Base-by-base conservation (phyloP, 2,888 invertebrate species). In the Merodon equestris region DNA sequence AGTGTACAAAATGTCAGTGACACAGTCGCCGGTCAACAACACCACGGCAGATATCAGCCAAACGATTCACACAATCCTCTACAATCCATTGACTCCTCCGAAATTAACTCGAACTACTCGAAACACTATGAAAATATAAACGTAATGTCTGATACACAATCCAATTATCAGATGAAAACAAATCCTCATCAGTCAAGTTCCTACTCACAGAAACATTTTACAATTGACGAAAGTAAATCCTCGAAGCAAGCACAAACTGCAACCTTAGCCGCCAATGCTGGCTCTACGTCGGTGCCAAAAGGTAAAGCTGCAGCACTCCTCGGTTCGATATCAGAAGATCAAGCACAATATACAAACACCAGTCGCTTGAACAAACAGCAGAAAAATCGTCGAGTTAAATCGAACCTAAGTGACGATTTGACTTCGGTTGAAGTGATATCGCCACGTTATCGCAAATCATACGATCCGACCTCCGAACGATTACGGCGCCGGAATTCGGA, bases 401-500 rank as follows among this genome's bases (percentile, higher is more conserved):
- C 84, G 12, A 84, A 84, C 77, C 81, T 84, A 40, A 84, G 83
- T 60, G 84, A 84, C 72, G 83, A 84, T 53, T 56, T 82, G 42
- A 58, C 56, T 13, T 64, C 74, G 2, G 81, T 61, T 40, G 68
- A 82, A 72, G 73, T 70, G 1, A 66, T 54, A 47, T 9, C 70
- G n/a, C 77, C 82, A 14, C 73, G 77, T 2, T 56, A 66, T 12
- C 48, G 51, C 17, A 81, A 70, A 54, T 12, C 67, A n/a, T 56
- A 42, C 45, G 81, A 81, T 1, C 44, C 58, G 60, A 47, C 72
- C 19, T 34, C 51, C 19, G 83, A 85, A 36, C 81, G 83, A 82
- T 88, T 94, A 67, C 90, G 92, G 36, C 90, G 95, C 17, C 90
- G 94, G 76, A 95, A 94, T 88, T 94, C 94, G 1, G 94, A 94